Percentiles rank a stretch among this genome's conserved stretches.
phyloP scores from a whole-genome alignment of 2,797 vertebrate genomes.

The Garrulus glandarius region DNA sequence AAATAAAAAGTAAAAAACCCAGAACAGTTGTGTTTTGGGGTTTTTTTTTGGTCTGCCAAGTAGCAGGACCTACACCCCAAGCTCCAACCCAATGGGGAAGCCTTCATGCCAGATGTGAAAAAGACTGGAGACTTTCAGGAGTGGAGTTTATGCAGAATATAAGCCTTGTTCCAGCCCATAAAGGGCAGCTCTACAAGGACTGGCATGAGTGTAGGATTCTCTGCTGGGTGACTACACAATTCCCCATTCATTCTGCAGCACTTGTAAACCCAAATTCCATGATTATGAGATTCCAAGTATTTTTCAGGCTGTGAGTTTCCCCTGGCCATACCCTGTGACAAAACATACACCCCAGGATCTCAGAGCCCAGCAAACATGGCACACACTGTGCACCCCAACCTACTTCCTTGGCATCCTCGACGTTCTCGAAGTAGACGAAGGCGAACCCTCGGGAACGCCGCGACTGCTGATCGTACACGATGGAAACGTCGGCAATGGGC shows the following conservation, averaged over 20 bases:
- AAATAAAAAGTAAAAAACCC: not conserved
- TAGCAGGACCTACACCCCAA: not conserved
- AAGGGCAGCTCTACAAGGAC: not conserved
- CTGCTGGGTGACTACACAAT: fast-evolving
- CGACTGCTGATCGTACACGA: conserved; percentile 95
- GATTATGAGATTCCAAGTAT: not conserved
- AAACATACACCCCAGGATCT: not conserved
- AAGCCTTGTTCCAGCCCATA: not conserved
- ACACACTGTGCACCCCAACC: not conserved
- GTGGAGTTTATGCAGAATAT: not conserved
- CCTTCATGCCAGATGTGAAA: not conserved
- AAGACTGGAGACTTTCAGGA: not conserved
- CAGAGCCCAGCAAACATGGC: not conserved
- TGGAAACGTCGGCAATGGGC: conserved; percentile 88
- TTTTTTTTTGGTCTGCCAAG: not conserved
- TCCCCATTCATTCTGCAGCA: not conserved
- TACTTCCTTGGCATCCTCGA: conserved; percentile 91
- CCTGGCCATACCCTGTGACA: not conserved
- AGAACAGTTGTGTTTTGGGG: fast-evolving
- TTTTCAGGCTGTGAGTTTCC: not conserved
- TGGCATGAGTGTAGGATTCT: fast-evolving
- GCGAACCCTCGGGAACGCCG: conserved; percentile 94
- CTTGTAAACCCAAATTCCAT: fast-evolving
- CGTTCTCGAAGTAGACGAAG: conserved; percentile 95
- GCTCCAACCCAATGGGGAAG: not conserved